These are phyloP conservation scores for Actinia tenebrosa DNA, from an alignment of 64 coral and sea anemone species.

Conservation along the genomic window DNA sequence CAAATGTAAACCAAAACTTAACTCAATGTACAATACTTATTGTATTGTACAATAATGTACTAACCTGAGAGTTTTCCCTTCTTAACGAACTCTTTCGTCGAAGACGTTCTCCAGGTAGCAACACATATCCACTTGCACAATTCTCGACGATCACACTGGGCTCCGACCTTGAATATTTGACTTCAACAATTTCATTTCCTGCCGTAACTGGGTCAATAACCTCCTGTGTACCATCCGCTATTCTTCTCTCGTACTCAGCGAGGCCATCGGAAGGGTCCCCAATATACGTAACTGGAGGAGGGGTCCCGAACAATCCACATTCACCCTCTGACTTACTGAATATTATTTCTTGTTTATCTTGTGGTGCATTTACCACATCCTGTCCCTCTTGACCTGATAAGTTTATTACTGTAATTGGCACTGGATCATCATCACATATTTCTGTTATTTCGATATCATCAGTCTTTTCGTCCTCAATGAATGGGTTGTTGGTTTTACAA, in stretches of 20 bases:
- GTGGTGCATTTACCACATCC: background rate
- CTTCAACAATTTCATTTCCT: slow-evolving; percentile 7
- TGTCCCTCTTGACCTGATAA: background rate
- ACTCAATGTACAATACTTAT: background rate
- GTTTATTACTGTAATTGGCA: background rate
- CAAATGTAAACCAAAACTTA: background rate
- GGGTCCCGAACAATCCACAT: background rate
- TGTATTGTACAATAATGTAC: background rate
- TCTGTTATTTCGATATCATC: slow-evolving; percentile 13
- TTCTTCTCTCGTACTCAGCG: background rate
- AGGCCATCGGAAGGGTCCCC: slow-evolving; percentile 40
- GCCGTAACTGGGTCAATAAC: background rate
- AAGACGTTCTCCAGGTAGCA: slow-evolving; percentile 40
- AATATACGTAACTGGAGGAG: slow-evolving; percentile 42
- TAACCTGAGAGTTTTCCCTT: slow-evolving; percentile 22
- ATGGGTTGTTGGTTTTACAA: background rate
- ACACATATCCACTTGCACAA: slow-evolving; percentile 17
- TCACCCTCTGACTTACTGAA: background rate
- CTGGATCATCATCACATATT: background rate
- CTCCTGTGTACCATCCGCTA: background rate
- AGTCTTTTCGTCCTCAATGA: background rate
- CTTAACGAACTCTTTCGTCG: slow-evolving; percentile 48
- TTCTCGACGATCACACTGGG: slow-evolving; percentile 13
- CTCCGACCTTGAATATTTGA: slow-evolving; percentile 15
- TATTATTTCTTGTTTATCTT: background rate